Base-by-base conservation (phyloP, 2,113 vertebrate genomes). In the Crotalus viridis region DNA sequence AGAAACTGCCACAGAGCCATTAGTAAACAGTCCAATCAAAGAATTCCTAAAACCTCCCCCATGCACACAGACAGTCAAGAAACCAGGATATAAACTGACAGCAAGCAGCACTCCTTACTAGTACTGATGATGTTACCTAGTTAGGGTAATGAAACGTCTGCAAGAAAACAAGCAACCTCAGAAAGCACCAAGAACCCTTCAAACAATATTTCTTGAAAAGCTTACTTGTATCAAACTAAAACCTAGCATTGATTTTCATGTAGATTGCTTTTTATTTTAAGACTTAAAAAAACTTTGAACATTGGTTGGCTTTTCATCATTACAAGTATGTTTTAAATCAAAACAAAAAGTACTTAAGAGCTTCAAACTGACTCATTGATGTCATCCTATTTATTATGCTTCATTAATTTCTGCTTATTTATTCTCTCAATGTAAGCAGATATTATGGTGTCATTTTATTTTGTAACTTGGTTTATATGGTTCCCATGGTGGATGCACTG, bases 361-460 rank as follows among this genome's bases (percentile, higher is more conserved):
- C 85, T 19, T 85, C 43, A 92, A 19, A 89, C 21, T 81, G 61
- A 92, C 52, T 89, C 64, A 89, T 81, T 54, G 15, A n/a, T 59
- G 57, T 33, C 33, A 51, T 85, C 43, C 54, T 26, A 5, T 57
- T 19, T 85, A 22, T 33, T 57, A 13, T 39, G 54, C 24, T 56
- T 92, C 43, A 43, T 57, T 90, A 86, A 93, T 61, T 93, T 90
- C 39, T 51, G 74, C 10, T 51, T 86, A 86, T 93, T 86, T 93
- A 12, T 89, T 59, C 55, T 52, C 4, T 61, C 59, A 46, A 86
- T 81, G 55, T 90, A 81, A 39, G 22, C 10, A 15, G 54, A n/a
- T 24, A 93, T 90, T 51, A 56, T 22, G 8, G 10, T 52, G 55
- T 46, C 21, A 59, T 59, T 52, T 61, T 61, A 86, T 93, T 85